A percentile compares a stretch with the other conserved stretches of the same genome.
Evolutionary conservation across 2,113 vertebrate genomes (phyloP).

Genomic region (Zosterops japonicus): DNA sequence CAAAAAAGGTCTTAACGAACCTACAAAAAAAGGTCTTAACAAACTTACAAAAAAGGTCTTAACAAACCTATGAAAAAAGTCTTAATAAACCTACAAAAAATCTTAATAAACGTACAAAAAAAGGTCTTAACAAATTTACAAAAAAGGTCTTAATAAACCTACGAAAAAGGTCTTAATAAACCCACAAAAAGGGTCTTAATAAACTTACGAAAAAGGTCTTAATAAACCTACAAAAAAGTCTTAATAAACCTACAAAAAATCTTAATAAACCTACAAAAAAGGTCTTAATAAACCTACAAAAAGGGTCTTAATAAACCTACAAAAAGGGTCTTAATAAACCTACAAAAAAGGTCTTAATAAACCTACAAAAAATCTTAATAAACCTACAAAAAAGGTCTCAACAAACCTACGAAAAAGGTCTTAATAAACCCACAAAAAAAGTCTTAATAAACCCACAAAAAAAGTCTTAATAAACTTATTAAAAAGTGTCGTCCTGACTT

Average conservation of each 20-base stretch:
- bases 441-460: background rate
- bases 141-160: background rate
- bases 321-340: background rate
- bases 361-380: background rate
- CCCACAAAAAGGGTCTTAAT: background rate
- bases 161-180: background rate
- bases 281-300: background rate
- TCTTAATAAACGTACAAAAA: too few species aligned
- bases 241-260: background rate
- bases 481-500: too few species aligned
- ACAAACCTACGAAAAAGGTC: background rate
- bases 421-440: background rate
- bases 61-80: too few species aligned
- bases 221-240: background rate
- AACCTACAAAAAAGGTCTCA: background rate
- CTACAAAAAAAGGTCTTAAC: too few species aligned
- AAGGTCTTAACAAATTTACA: too few species aligned
- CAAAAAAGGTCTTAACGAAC: too few species aligned
- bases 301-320: background rate
- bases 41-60: too few species aligned
- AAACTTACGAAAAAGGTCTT: background rate
- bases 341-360: background rate
- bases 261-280: background rate
- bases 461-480: background rate
- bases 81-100: too few species aligned